These are phyloP conservation scores for Poecilus cupreus DNA, from an alignment of 2,888 invertebrate genomes.

Conservation along the genomic window DNA sequence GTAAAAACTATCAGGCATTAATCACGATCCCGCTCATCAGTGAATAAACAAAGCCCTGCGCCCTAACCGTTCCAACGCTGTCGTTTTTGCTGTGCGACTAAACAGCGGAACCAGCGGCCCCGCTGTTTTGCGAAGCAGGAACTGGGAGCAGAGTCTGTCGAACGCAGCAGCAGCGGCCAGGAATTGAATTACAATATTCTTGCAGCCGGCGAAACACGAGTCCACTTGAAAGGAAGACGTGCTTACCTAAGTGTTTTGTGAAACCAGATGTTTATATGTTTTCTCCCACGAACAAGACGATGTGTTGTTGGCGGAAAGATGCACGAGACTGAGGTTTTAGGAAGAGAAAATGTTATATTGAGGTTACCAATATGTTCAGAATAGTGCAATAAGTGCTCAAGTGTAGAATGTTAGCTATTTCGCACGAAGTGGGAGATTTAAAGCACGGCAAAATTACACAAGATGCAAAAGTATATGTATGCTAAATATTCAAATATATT, in stretches of 20 bases:
- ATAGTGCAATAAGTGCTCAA: neutral
- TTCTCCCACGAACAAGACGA: neutral
- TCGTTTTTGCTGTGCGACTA: no score
- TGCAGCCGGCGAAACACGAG: conserved; percentile 1
- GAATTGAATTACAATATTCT: conserved; percentile 36
- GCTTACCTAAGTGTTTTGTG: conserved; percentile 35
- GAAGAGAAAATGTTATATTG: neutral
- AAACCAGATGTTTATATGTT: conserved; percentile 36
- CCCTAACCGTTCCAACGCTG: no score
- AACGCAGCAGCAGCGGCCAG: neutral
- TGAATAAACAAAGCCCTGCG: neutral
- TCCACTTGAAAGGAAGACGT: neutral
- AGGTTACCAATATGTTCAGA: neutral
- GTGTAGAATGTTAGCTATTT: no score
- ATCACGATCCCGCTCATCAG: conserved; percentile 2
- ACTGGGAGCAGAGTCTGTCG: no score
- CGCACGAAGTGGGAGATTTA: no score
- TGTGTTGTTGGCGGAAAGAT: neutral
- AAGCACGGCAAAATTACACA: no score
- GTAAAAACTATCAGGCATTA: neutral
- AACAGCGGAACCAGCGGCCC: no score
- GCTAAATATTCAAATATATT: no score
- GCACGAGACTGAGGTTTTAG: no score
- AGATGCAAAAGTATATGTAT: no score
- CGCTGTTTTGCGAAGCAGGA: no score